Evolutionary conservation across 2,888 invertebrate genomes (phyloP).

Genomic region (Anthoptus insignis): DNA sequence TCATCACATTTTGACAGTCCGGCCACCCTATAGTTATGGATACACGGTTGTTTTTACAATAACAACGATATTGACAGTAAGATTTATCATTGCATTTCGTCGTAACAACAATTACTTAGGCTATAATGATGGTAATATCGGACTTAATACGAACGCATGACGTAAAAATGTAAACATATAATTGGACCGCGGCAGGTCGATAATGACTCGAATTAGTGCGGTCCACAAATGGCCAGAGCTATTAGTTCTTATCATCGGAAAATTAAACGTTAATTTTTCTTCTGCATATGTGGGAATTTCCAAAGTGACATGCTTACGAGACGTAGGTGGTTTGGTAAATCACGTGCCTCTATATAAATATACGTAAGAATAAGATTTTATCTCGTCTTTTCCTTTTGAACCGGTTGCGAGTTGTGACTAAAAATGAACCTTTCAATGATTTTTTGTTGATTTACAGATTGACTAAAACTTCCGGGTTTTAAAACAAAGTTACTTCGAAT

Average conservation of each 20-base stretch:
- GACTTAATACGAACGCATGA: background rate
- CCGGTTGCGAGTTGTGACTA: background rate
- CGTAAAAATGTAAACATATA: conserved; percentile 4
- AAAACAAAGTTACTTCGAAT: too few species aligned
- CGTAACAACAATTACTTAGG: too few species aligned
- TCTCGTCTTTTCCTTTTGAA: background rate
- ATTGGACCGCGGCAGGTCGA: background rate
- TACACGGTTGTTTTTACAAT: too few species aligned
- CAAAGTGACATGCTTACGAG: background rate
- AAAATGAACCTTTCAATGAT: too few species aligned
- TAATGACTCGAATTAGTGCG: conserved; percentile 7
- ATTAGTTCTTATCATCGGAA: conserved; percentile 6
- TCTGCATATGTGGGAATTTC: background rate
- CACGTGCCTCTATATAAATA: too few species aligned
- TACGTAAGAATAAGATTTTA: background rate
- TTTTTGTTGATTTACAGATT: background rate
- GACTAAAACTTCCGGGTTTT: background rate
- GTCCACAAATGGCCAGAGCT: background rate
- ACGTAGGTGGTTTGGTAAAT: too few species aligned
- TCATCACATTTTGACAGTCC: too few species aligned
- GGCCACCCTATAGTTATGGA: too few species aligned
- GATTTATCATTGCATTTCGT: too few species aligned
- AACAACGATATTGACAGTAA: too few species aligned
- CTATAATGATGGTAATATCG: background rate
- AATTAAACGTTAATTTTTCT: conserved; percentile 6